A percentile compares a stretch with the other conserved stretches of the same genome.
phyloP scores from a whole-genome alignment of 2,888 invertebrate species.

The Choristoneura rosaceana region DNA sequence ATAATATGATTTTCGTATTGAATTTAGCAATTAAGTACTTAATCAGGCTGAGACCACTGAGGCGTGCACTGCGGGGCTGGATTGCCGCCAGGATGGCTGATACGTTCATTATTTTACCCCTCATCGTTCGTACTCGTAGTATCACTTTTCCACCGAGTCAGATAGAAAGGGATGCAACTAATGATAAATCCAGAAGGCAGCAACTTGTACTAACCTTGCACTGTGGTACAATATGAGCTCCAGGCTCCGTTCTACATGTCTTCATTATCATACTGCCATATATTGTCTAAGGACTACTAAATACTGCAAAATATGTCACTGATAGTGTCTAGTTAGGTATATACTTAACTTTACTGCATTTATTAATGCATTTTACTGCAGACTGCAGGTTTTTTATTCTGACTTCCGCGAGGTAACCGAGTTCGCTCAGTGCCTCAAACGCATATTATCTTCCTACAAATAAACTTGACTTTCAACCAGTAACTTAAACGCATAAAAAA shows the following conservation, averaged over 20 bases:
- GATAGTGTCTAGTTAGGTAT: too few relatives aligned
- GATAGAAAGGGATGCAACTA: slow-evolving; percentile 4
- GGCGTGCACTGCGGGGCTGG: slow-evolving; percentile 27
- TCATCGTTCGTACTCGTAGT: background rate
- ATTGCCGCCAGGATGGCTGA: slow-evolving; percentile 24
- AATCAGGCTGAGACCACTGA: slow-evolving; percentile 26
- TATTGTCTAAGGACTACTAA: slow-evolving; percentile 1
- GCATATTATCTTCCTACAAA: too few relatives aligned
- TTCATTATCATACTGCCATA: slow-evolving; percentile 35
- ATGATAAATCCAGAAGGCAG: background rate
- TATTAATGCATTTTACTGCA: too few relatives aligned
- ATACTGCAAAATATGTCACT: background rate
- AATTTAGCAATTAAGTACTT: slow-evolving; percentile 19
- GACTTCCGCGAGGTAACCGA: too few relatives aligned
- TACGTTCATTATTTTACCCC: background rate
- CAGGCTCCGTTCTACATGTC: slow-evolving; percentile 22
- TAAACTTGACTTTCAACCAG: too few relatives aligned
- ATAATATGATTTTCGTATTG: slow-evolving; percentile 7
- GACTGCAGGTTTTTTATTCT: too few relatives aligned
- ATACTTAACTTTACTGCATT: too few relatives aligned
- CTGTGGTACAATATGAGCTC: slow-evolving; percentile 9
- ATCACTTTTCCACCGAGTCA: background rate
- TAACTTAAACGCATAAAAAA: too few relatives aligned
- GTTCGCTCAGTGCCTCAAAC: too few relatives aligned
- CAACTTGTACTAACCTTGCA: background rate